Percentiles rank a stretch among this genome's conserved stretches.
These are phyloP conservation scores for Patella pellucida DNA, from an alignment of 2,888 invertebrate species.

Conservation along the genomic window DNA sequence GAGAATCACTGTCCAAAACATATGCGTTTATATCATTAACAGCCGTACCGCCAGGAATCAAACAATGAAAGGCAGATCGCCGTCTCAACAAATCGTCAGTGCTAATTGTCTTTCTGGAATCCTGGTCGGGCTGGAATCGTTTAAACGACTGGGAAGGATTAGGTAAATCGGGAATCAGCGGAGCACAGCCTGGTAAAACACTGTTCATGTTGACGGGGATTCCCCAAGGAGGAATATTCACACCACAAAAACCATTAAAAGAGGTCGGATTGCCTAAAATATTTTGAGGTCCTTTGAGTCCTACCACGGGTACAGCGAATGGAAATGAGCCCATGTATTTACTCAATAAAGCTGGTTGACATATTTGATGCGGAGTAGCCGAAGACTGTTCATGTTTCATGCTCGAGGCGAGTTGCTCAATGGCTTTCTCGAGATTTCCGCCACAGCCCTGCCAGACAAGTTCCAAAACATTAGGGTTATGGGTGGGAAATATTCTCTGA, in stretches of 20 bases:
- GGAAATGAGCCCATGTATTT: slow-evolving; percentile 17
- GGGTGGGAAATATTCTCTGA: slow-evolving; percentile 53
- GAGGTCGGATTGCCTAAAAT: slow-evolving; percentile 14
- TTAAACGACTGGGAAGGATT: slow-evolving; percentile 13
- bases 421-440: slow-evolving; percentile 52
- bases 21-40: slow-evolving; percentile 12
- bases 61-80: slow-evolving; percentile 27
- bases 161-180: slow-evolving; percentile 6
- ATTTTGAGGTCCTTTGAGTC: slow-evolving; percentile 17
- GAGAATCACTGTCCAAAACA: slow-evolving; percentile 13
- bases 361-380: slow-evolving; percentile 10
- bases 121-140: slow-evolving; percentile 6
- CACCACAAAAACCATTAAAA: slow-evolving; percentile 15
- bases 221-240: slow-evolving; percentile 25
- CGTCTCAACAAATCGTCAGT: slow-evolving; percentile 11
- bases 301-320: slow-evolving; percentile 21
- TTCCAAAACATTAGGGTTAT: slow-evolving; percentile 57
- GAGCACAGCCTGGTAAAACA: slow-evolving; percentile 17
- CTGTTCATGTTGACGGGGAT: slow-evolving; percentile 21
- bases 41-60: slow-evolving; percentile 13
- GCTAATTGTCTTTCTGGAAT: slow-evolving; percentile 14
- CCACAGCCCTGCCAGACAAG: slow-evolving; percentile 61
- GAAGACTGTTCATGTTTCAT: slow-evolving; percentile 20
- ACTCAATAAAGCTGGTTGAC: slow-evolving; percentile 23
- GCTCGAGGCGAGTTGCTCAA: slow-evolving; percentile 53